Evolutionary conservation across 2,113 vertebrate genomes (phyloP).

Genomic region (Pyxicephalus adspersus): DNA sequence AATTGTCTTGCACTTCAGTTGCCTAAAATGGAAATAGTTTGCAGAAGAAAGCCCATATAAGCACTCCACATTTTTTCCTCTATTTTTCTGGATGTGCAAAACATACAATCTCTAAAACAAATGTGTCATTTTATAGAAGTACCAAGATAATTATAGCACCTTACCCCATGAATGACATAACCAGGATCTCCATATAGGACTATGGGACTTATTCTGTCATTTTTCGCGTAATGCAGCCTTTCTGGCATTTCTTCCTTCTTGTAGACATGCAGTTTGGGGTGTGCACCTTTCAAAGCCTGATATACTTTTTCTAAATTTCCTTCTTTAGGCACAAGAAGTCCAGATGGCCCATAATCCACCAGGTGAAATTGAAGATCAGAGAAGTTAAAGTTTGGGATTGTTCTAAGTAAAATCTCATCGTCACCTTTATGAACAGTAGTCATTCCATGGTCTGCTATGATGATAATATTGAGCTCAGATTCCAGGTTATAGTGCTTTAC

Average conservation of each 20-base stretch:
- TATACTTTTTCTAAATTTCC: constrained; percentile 83
- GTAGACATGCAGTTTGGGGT: constrained; percentile 81
- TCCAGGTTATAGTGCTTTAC: constrained; percentile 66
- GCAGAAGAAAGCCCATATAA: too few relatives aligned
- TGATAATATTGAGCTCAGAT: constrained; percentile 76
- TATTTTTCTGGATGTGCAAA: too few relatives aligned
- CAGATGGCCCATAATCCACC: constrained; percentile 82
- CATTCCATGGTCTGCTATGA: constrained; percentile 91
- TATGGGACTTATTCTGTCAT: constrained; percentile 80
- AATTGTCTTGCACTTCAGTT: too few relatives aligned
- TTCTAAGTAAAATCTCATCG: constrained; percentile 71
- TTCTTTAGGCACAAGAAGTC: constrained; percentile 82
- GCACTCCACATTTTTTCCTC: too few relatives aligned
- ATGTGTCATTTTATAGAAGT: too few relatives aligned
- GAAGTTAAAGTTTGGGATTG: constrained; percentile 76
- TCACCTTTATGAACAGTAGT: constrained; percentile 62
- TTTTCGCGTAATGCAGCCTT: constrained; percentile 75
- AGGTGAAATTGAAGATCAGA: constrained; percentile 81
- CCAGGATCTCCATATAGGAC: constrained; percentile 79
- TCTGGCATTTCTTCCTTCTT: constrained; percentile 81
- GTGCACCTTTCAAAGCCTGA: constrained; percentile 70
- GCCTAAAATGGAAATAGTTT: too few relatives aligned
- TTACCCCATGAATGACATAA: constrained; percentile 90
- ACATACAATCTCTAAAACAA: too few relatives aligned
- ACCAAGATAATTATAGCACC: constrained; percentile 32